A percentile compares a stretch with the other conserved stretches of the same genome.
phyloP scores from a whole-genome alignment of 2,888 invertebrate genomes.

The Pandemis cinnamomeana region DNA sequence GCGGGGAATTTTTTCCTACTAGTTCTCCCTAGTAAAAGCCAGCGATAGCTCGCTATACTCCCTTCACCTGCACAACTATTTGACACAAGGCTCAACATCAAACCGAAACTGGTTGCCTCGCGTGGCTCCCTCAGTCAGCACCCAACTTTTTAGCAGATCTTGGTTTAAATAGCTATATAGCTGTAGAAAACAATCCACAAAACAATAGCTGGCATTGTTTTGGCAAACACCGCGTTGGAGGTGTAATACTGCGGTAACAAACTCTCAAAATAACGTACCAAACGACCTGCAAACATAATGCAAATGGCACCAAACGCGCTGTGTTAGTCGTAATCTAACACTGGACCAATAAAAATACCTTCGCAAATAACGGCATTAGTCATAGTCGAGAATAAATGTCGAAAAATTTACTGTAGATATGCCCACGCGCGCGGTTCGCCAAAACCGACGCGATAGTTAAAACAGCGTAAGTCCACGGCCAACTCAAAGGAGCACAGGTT shows the following conservation, averaged over 20 bases:
- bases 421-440: slow-evolving; percentile 69
- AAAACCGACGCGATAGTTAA: slow-evolving; percentile 46
- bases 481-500: neutral
- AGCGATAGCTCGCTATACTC: no score
- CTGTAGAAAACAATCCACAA: neutral
- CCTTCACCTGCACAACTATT: no score
- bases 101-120: no score
- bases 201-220: slow-evolving; percentile 1
- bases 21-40: no score
- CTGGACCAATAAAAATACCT: slow-evolving; percentile 69
- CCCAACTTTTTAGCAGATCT: no score
- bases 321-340: slow-evolving; percentile 65
- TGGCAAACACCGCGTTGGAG: neutral
- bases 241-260: neutral
- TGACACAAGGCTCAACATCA: no score
- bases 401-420: slow-evolving; percentile 59
- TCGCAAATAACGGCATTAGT: slow-evolving; percentile 73
- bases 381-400: slow-evolving; percentile 71
- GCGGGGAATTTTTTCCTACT: no score
- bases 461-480: slow-evolving; percentile 6
- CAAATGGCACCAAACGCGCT: slow-evolving; percentile 57
- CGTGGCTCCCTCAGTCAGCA: no score
- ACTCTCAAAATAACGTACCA: slow-evolving; percentile 21
- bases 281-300: slow-evolving; percentile 45
- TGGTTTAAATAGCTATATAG: neutral